Base-by-base conservation (phyloP, 2,888 invertebrate genomes). In the Caprella mutica region DNA sequence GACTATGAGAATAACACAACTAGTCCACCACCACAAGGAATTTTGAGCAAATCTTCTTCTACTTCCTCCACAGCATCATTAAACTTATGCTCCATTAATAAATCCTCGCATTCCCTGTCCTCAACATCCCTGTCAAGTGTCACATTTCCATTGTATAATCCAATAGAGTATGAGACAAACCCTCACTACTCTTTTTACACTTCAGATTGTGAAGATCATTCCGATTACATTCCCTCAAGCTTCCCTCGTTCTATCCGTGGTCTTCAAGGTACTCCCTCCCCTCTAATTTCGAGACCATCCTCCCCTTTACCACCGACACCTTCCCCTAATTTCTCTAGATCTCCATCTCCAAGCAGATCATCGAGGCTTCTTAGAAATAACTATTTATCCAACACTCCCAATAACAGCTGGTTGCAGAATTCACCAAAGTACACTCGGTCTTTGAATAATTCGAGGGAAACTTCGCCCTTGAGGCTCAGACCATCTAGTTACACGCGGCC, bases 181-280 rank as follows among this genome's bases (percentile, higher is more conserved):
- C n/a, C 29, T 29, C 29, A 48, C 33, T 48, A 48, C 23, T 19
- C 33, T 9, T 29, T 48, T 24, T 30, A 48, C 24, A 24, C 48
- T 17, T 48, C 48, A 29, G 48, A 48, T 30, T 48, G 48, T 21
- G 48, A 48, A 29, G 48, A 48, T 48, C 48, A 48, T 19, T 48
- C 48, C 1, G 48, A 48, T 29, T 48, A 48, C 48, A 30, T 48
- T 3, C 48, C 48, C 21, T 21, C 33, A n/a, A 48, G 30, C 30
- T 30, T 48, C n/a, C 33, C 33, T 24, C 29, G 48, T 5, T 19
- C 48, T 8, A 9, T n/a, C 8, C 48, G 30, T 30, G 48, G 48
- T 4, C 29, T 14, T n/a, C 29, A 2, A 6, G 5, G 17, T 21
- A 48, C 48, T 9, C 48, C 48, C 21, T 48, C 48, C 6, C 48